phyloP scores from a whole-genome alignment of 2,113 vertebrate species.

The Passerina amoena region DNA sequence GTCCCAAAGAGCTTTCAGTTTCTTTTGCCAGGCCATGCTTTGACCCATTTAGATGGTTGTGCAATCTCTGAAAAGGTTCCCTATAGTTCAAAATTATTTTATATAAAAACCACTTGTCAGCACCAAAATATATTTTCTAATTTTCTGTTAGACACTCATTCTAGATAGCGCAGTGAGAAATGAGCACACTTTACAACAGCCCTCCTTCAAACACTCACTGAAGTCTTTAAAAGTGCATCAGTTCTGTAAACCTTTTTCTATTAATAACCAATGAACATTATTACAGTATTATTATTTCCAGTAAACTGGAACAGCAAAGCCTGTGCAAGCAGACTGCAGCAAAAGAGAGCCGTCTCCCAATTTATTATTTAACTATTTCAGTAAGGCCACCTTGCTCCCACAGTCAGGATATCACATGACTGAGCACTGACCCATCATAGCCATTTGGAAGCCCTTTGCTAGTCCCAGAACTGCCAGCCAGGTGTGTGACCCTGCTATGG shows the following conservation, averaged over 20 bases:
- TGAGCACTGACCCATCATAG: fast-evolving
- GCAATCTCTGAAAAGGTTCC: neutral
- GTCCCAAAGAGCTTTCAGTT: neutral
- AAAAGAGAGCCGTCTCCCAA: neutral
- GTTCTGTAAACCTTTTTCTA: neutral
- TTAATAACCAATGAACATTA: neutral
- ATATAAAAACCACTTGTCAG: neutral
- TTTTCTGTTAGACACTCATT: neutral
- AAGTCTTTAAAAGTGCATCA: neutral
- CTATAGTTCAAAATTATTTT: neutral
- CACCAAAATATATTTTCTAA: neutral
- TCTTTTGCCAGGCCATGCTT: neutral
- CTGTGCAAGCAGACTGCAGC: neutral
- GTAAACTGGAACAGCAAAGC: neutral
- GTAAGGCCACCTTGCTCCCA: neutral
- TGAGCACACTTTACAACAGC: neutral
- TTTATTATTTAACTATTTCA: neutral
- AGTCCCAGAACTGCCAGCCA: neutral
- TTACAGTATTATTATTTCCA: neutral
- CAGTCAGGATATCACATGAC: neutral
- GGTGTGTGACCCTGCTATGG: neutral
- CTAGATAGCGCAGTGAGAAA: neutral
- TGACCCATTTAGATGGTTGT: neutral
- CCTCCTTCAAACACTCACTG: neutral
- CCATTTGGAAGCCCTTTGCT: neutral